Conservation (phyloP, 2,797 vertebrate species). For the Syngnathus acus region DNA sequence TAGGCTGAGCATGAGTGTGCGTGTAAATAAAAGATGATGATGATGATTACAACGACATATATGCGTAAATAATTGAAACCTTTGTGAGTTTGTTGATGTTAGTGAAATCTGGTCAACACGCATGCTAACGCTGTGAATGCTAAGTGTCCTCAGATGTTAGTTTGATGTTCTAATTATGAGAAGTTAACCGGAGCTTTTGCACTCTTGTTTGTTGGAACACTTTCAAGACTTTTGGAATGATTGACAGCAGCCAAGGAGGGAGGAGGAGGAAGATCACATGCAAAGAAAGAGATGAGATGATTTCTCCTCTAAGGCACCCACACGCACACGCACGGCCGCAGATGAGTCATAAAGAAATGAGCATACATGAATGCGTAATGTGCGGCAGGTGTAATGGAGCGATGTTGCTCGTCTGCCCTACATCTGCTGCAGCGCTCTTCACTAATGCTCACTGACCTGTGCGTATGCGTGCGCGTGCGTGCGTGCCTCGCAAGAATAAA, state of each 20-base stretch:
- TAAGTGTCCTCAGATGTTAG: too few relatives aligned
- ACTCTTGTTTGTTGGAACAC: background rate
- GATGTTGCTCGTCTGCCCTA: slow-evolving; percentile 42
- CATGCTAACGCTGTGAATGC: background rate
- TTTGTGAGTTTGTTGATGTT: slow-evolving; percentile 12
- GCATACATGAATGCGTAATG: slow-evolving; percentile 35
- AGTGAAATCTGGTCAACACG: slow-evolving; percentile 9
- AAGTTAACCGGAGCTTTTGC: background rate
- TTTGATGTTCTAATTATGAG: too few relatives aligned
- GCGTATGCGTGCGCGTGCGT: background rate
- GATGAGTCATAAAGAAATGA: slow-evolving; percentile 43
- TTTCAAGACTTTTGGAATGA: background rate
- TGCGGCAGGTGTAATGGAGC: slow-evolving; percentile 30
- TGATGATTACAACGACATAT: slow-evolving; percentile 8
- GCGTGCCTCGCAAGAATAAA: background rate
- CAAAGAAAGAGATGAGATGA: background rate
- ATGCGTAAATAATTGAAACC: slow-evolving; percentile 40
- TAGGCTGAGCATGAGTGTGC: slow-evolving; percentile 7
- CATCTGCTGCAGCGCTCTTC: slow-evolving; percentile 33
- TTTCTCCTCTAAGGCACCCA: slow-evolving; percentile 13
- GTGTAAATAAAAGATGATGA: slow-evolving; percentile 41
- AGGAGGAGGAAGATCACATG: background rate
- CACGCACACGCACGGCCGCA: slow-evolving; percentile 16
- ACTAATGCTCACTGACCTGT: slow-evolving; percentile 28
- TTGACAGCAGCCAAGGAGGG: background rate